phyloP scores from a whole-genome alignment of 2,888 invertebrate genomes.

The Scaeva pyrastri region DNA sequence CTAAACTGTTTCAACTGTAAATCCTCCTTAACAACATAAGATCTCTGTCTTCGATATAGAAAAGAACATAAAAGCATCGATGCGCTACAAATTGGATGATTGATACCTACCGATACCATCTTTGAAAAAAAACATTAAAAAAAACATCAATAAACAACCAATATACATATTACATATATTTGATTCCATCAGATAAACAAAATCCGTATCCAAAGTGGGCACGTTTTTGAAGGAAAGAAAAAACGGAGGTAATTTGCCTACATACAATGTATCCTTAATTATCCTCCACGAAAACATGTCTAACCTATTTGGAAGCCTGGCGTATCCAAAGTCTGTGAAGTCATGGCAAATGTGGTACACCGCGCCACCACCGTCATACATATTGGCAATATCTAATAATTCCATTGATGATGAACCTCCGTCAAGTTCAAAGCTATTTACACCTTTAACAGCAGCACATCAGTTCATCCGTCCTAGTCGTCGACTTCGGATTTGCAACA shows the following conservation, averaged over 20 bases:
- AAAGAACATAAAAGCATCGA: background rate
- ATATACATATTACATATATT: background rate
- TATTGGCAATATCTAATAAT: conserved; percentile 12
- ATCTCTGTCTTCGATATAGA: too few relatives aligned
- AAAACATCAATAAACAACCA: background rate
- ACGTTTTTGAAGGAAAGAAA: background rate
- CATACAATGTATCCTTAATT: conserved; percentile 30
- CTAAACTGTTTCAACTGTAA: too few relatives aligned
- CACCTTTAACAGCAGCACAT: conserved; percentile 51
- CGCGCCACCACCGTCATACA: too few relatives aligned
- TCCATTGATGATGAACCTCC: conserved; percentile 27
- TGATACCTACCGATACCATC: background rate
- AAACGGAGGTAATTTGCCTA: conserved; percentile 17
- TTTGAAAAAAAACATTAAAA: background rate
- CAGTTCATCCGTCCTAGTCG: background rate
- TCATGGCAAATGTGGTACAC: too few relatives aligned
- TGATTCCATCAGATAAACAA: background rate
- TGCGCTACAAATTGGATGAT: conserved; percentile 1
- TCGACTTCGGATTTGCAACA: conserved; percentile 10
- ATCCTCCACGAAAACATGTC: conserved; percentile 28
- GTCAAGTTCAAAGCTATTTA: conserved; percentile 48
- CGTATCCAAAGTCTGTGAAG: background rate
- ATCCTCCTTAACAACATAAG: too few relatives aligned
- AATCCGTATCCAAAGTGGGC: background rate
- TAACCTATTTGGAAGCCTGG: conserved; percentile 1